Percentiles rank a stretch among this genome's conserved stretches.
phyloP scores from a whole-genome alignment of 1,140 invertebrate species.

The Vanessa tameamea region DNA sequence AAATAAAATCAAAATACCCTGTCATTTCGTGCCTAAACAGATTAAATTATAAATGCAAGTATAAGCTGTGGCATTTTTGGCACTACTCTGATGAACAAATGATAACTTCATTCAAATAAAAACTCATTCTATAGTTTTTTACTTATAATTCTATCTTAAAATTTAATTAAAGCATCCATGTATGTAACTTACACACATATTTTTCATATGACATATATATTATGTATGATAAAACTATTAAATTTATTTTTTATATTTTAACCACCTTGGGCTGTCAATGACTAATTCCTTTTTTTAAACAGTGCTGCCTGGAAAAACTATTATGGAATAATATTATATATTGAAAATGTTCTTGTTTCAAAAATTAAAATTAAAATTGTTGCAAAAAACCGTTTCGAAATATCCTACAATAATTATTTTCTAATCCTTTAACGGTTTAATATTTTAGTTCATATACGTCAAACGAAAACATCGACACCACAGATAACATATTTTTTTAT shows the following conservation, averaged over 20 bases:
- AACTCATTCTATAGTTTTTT: constrained; percentile 27
- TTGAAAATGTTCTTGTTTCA: not conserved
- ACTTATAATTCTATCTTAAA: constrained; percentile 70
- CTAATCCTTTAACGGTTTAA: not conserved
- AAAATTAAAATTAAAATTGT: not conserved
- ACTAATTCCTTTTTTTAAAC: not conserved
- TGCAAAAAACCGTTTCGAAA: constrained; percentile 1
- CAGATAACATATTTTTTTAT: constrained; percentile 6
- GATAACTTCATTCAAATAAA: constrained; percentile 36
- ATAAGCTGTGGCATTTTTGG: constrained; percentile 44
- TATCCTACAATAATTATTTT: constrained; percentile 6
- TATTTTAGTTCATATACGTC: not conserved
- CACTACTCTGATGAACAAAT: constrained; percentile 55
- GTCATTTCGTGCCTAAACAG: constrained; percentile 66
- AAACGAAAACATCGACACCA: constrained; percentile 12
- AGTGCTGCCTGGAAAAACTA: constrained; percentile 15
- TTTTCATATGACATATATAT: constrained; percentile 39
- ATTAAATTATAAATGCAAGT: constrained; percentile 62
- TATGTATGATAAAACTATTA: constrained; percentile 28
- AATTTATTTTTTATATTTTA: not conserved
- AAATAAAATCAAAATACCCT: constrained; percentile 62
- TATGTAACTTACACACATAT: constrained; percentile 64
- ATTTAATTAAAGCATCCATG: constrained; percentile 75
- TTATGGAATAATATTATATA: not conserved
- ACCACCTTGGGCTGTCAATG: not conserved